Percentiles rank a stretch among this genome's conserved stretches.
Evolutionary conservation across 2,888 invertebrate genomes (phyloP).

Genomic region (Drosophila ustulata): DNA sequence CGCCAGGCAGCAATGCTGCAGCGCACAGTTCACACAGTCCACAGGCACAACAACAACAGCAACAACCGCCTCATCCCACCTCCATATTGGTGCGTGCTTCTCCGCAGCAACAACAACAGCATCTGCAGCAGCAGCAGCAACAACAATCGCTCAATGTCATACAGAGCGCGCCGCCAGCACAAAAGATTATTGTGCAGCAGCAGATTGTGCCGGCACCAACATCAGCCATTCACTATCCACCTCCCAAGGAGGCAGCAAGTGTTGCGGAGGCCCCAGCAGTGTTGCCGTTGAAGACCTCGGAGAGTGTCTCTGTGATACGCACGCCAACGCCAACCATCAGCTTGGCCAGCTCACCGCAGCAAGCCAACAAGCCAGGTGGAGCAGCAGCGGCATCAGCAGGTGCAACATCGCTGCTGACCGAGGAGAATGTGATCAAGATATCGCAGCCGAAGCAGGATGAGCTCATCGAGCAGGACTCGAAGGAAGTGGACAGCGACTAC

Average conservation of each 20-base stretch:
- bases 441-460: constrained; percentile 82
- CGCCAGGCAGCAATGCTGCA: constrained; percentile 43
- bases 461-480: constrained; percentile 86
- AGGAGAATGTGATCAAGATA: constrained; percentile 83
- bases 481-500: constrained; percentile 89
- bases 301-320: constrained; percentile 72
- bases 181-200: constrained; percentile 75
- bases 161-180: constrained; percentile 77
- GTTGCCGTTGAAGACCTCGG: constrained; percentile 64
- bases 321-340: constrained; percentile 62
- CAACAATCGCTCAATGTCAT: constrained; percentile 71
- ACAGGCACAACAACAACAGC: constrained; percentile 27
- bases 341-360: constrained; percentile 46
- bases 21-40: constrained; percentile 40
- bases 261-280: constrained; percentile 9
- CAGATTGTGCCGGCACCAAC: constrained; percentile 68
- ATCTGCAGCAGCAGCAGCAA: constrained; percentile 41
- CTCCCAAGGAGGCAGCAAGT: constrained; percentile 27
- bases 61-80: constrained; percentile 21
- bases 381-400: background rate
- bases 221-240: constrained; percentile 54
- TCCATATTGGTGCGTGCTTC: constrained; percentile 26
- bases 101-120: constrained; percentile 36
- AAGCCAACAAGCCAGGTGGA: constrained; percentile 32
- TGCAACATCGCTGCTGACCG: constrained; percentile 72